Conservation (phyloP, 1,140 invertebrate genomes). For the Parasteatoda tepidariorum region DNA sequence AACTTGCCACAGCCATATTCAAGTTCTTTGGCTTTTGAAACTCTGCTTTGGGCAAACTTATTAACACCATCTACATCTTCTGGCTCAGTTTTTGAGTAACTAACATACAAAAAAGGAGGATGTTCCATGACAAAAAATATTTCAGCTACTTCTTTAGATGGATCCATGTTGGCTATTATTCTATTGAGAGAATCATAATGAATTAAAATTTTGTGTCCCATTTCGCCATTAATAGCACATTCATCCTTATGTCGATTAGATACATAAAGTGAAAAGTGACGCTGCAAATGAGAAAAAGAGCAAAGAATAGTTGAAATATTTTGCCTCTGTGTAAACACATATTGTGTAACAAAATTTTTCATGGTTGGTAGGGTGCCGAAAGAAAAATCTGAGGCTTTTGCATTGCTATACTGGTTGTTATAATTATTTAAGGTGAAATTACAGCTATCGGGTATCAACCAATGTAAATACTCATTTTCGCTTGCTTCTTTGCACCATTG, state of each 20-base stretch:
- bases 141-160: not conserved
- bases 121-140: conserved; percentile 47
- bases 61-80: not conserved
- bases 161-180: conserved; percentile 30
- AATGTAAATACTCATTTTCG: conserved; percentile 25
- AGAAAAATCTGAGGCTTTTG: conserved; percentile 38
- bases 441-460: conserved; percentile 14
- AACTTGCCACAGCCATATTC: conserved; percentile 9
- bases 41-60: not conserved
- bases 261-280: conserved; percentile 35
- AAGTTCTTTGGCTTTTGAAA: conserved; percentile 22
- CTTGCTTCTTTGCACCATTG: conserved; percentile 36
- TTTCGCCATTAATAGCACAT: conserved; percentile 1
- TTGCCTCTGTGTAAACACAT: not conserved
- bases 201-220: conserved; percentile 29
- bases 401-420: conserved; percentile 4
- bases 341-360: conserved; percentile 24
- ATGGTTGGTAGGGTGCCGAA: conserved; percentile 48
- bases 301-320: conserved; percentile 18
- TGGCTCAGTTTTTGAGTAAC: not conserved
- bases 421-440: not conserved
- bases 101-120: conserved; percentile 37
- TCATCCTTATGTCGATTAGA: not conserved
- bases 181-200: conserved; percentile 28
- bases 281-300: conserved; percentile 38